Evolutionary conservation across 1,140 invertebrate species (phyloP).

Genomic region (Camponotus floridanus): DNA sequence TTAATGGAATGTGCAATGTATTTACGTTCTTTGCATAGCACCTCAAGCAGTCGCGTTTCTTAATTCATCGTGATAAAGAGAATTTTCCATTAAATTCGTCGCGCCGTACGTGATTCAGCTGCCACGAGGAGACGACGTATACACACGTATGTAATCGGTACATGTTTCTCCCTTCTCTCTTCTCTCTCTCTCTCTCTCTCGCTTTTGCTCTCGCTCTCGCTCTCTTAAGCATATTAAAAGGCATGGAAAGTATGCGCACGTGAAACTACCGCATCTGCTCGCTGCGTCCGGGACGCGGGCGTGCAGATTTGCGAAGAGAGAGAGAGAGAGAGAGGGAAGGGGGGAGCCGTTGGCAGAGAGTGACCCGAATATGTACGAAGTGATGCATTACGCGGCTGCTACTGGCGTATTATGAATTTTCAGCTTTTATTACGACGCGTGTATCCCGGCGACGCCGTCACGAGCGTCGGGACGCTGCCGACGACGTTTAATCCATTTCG

Average conservation of each 20-base stretch:
- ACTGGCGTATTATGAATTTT: slow-evolving; percentile 75
- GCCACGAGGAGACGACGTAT: not conserved
- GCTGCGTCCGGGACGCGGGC: slow-evolving; percentile 35
- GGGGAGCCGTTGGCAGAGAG: slow-evolving; percentile 53
- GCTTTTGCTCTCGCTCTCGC: too few relatives aligned
- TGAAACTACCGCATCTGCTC: slow-evolving; percentile 48
- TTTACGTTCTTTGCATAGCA: slow-evolving; percentile 13
- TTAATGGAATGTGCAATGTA: slow-evolving; percentile 7
- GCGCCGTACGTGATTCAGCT: not conserved
- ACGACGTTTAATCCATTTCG: slow-evolving; percentile 52
- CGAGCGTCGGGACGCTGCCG: slow-evolving; percentile 15
- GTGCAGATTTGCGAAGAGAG: slow-evolving; percentile 17
- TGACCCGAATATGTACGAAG: slow-evolving; percentile 75
- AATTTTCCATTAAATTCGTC: slow-evolving; percentile 45
- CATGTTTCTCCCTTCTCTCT: not conserved
- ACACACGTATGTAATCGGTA: not conserved
- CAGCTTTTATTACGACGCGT: slow-evolving; percentile 69
- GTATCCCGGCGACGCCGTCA: slow-evolving; percentile 31
- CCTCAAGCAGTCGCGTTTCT: slow-evolving; percentile 33
- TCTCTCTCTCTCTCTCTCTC: too few relatives aligned
- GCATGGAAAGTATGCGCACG: slow-evolving; percentile 37
- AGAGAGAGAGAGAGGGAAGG: not conserved
- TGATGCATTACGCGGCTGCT: slow-evolving; percentile 72
- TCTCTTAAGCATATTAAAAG: slow-evolving; percentile 24
- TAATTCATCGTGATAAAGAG: slow-evolving; percentile 38